phyloP scores from a whole-genome alignment of 2,797 vertebrate genomes.

The Diglossa cyanea region DNA sequence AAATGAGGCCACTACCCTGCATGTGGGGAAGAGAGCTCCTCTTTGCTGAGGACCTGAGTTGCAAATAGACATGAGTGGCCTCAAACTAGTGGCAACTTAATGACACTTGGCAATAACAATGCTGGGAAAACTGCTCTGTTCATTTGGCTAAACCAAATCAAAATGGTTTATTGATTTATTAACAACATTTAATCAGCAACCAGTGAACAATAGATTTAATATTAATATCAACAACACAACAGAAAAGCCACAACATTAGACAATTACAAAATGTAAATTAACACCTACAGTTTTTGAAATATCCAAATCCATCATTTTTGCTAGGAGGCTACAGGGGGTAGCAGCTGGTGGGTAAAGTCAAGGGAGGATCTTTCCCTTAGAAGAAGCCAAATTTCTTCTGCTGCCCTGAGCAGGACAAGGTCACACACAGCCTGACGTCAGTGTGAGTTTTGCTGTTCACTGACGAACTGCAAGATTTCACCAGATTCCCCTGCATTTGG shows the following conservation, averaged over 20 bases:
- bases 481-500: not conserved
- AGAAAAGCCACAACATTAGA: not conserved
- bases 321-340: not conserved
- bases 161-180: not conserved
- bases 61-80: accelerated
- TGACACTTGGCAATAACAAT: not conserved
- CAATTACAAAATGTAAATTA: not conserved
- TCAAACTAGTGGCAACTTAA: not conserved
- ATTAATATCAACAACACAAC: not conserved
- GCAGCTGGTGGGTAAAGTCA: not conserved
- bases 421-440: not conserved
- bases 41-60: not conserved
- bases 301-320: not conserved
- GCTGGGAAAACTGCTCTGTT: not conserved
- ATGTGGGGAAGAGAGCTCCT: not conserved
- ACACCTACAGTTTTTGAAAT: not conserved
- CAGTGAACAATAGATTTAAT: not conserved
- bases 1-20: not conserved
- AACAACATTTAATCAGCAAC: not conserved
- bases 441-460: not conserved
- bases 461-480: not conserved
- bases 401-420: not conserved
- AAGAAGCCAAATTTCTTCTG: not conserved
- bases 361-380: not conserved
- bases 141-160: not conserved